Evolutionary conservation across 2,113 vertebrate species (phyloP).

Genomic region (Sterrhoptilus dennistouni): DNA sequence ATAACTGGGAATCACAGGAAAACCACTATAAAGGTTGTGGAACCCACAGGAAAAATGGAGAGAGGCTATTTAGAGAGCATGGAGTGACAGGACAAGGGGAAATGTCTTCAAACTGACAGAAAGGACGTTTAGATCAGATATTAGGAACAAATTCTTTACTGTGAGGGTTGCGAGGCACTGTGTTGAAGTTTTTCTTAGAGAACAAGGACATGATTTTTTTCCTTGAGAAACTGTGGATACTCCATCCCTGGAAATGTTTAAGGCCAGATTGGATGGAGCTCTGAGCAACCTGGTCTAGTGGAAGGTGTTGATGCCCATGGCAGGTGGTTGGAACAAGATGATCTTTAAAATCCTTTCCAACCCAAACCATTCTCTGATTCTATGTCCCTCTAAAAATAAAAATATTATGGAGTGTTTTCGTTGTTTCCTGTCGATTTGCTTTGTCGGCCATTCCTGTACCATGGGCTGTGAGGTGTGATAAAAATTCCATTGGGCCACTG

Average conservation of each 20-base stretch:
- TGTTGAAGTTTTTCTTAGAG: too few relatives aligned
- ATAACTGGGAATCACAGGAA: background rate
- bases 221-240: background rate
- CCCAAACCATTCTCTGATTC: background rate
- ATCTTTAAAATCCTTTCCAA: background rate
- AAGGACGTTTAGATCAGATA: background rate
- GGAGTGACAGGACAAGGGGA: accelerated
- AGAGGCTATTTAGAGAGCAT: background rate
- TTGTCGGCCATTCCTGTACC: background rate
- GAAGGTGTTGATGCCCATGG: accelerated
- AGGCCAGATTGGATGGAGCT: background rate
- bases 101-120: background rate
- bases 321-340: background rate
- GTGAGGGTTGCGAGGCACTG: background rate
- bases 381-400: background rate
- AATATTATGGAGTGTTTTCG: background rate
- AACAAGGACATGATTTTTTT: background rate
- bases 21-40: background rate
- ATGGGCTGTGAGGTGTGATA: background rate
- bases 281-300: background rate
- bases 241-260: background rate
- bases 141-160: background rate
- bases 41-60: background rate
- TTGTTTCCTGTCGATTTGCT: background rate
- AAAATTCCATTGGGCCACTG: background rate